Percentiles rank a stretch among this genome's conserved stretches.
Conservation (phyloP, 2,797 vertebrate genomes). For the Petrocephalus schoutedeni region DNA sequence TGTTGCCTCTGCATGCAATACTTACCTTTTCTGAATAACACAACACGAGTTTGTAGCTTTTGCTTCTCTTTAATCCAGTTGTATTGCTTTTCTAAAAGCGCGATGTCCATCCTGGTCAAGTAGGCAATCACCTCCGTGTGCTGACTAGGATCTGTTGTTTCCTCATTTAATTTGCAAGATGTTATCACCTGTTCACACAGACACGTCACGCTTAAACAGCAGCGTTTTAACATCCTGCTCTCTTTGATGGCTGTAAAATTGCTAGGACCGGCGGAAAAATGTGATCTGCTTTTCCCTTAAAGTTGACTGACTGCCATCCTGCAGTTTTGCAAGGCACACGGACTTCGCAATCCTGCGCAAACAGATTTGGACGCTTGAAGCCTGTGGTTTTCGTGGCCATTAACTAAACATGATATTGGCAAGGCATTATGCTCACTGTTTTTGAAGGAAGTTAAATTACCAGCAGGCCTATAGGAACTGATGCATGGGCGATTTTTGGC, state of each 20-base stretch:
- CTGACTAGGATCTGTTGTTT: slow-evolving; percentile 56
- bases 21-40: slow-evolving; percentile 66
- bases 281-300: background rate
- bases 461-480: background rate
- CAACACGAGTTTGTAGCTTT: slow-evolving; percentile 57
- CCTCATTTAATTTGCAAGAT: slow-evolving; percentile 49
- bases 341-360: slow-evolving; percentile 30
- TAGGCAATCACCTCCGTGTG: slow-evolving; percentile 42
- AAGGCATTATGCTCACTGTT: background rate
- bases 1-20: background rate
- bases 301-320: too few species aligned
- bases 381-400: slow-evolving; percentile 23
- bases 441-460: background rate
- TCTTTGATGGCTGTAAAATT: slow-evolving; percentile 22
- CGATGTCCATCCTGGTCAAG: slow-evolving; percentile 62
- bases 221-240: slow-evolving; percentile 49
- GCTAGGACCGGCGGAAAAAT: background rate
- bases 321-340: background rate
- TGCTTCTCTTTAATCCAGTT: slow-evolving; percentile 62
- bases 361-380: slow-evolving; percentile 40
- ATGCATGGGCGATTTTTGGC: background rate
- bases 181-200: slow-evolving; percentile 56
- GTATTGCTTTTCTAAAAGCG: slow-evolving; percentile 62
- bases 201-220: slow-evolving; percentile 53
- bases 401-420: background rate